Evolutionary conservation across 2,113 vertebrate species (phyloP).

Genomic region (Sakesphorus luctuosus): DNA sequence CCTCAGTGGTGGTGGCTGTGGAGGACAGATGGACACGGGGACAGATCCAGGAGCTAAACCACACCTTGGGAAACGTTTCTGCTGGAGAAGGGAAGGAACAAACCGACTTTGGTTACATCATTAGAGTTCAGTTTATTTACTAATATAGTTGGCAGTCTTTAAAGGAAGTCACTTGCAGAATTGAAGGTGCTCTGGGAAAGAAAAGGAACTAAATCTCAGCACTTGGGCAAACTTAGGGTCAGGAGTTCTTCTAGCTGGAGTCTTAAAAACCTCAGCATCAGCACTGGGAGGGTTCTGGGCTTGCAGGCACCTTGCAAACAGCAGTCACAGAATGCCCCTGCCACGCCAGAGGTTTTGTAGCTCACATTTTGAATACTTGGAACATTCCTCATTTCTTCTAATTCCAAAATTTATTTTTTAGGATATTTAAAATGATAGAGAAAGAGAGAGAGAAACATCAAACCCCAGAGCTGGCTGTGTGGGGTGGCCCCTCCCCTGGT

Average conservation of each 20-base stretch:
- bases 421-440: not conserved
- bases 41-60: conserved; percentile 33
- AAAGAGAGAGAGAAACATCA: not conserved
- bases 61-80: conserved; percentile 19
- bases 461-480: not conserved
- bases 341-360: conserved; percentile 27
- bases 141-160: conserved; percentile 68
- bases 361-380: conserved; percentile 67
- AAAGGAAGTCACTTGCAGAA: conserved; percentile 71
- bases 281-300: not conserved
- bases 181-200: conserved; percentile 12
- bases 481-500: not conserved
- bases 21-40: conserved; percentile 64
- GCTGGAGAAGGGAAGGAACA: conserved; percentile 58
- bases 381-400: conserved; percentile 77
- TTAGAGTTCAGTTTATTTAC: conserved; percentile 74
- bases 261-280: conserved; percentile 46
- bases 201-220: not conserved
- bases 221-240: conserved; percentile 11
- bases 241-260: conserved; percentile 55
- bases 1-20: conserved; percentile 87
- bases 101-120: conserved; percentile 59
- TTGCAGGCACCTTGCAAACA: conserved; percentile 30
- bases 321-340: not conserved
- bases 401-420: conserved; percentile 65